These are phyloP conservation scores for Clarias magur DNA, from an alignment of 2,113 vertebrate genomes.

Conservation along the genomic window DNA sequence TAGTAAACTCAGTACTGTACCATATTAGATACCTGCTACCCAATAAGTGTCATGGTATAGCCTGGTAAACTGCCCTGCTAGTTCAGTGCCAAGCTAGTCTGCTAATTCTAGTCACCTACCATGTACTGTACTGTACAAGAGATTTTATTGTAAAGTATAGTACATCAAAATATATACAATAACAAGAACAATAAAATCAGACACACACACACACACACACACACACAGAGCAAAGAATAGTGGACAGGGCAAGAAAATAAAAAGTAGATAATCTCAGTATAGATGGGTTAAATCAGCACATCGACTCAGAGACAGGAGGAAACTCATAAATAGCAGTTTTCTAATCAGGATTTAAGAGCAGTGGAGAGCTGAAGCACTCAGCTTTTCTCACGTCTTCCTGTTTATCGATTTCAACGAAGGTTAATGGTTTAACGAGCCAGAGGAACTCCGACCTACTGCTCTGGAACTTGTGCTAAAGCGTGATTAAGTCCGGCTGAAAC, in stretches of 20 bases:
- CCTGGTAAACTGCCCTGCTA: not conserved
- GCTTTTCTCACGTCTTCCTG: not conserved
- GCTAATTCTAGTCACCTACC: not conserved
- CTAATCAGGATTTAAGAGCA: not conserved
- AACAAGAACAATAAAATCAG: not conserved
- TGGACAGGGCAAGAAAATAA: not conserved
- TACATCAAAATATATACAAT: not conserved
- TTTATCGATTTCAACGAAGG: constrained; percentile 51
- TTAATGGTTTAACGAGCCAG: constrained; percentile 53
- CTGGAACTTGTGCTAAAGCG: constrained; percentile 48
- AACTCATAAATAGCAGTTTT: not conserved
- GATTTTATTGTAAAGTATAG: not conserved
- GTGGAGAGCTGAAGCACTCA: constrained; percentile 27
- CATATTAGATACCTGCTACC: no score
- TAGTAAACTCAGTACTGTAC: no score
- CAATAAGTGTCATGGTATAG: no score
- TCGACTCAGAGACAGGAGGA: not conserved
- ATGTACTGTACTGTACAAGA: no score
- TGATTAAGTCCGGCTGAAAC: constrained; percentile 43
- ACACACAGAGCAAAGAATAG: not conserved
- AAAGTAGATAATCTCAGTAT: not conserved
- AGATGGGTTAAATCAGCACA: not conserved
- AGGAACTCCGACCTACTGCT: constrained; percentile 48
- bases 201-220: not conserved
- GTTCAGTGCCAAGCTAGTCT: not conserved